Conservation (phyloP, 2,113 vertebrate species). For the Theropithecus gelada region DNA sequence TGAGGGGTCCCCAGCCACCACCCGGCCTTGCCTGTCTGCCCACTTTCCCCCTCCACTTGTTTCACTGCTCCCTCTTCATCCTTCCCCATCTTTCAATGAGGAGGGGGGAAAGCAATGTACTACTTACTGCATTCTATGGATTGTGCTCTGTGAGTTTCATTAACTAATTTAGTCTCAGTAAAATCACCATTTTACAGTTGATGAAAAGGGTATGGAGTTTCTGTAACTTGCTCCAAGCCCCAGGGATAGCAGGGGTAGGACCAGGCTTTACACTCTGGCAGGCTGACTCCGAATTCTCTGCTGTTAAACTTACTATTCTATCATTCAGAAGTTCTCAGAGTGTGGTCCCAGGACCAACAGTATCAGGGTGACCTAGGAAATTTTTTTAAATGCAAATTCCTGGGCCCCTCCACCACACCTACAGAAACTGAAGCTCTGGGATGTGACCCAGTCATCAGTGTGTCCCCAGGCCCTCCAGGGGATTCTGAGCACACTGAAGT, state of each 20-base stretch:
- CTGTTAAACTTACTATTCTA: background rate
- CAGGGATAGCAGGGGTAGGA: background rate
- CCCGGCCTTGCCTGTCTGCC: background rate
- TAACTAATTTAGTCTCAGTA: background rate
- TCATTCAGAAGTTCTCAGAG: background rate
- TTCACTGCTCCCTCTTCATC: too few species aligned
- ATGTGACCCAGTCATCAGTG: background rate
- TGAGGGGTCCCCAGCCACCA: background rate
- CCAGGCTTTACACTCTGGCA: background rate
- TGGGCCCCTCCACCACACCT: rapidly evolving
- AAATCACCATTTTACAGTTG: background rate
- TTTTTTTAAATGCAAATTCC: background rate
- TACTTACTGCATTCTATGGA: rapidly evolving
- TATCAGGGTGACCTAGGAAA: background rate
- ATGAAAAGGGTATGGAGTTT: background rate
- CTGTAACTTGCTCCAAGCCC: background rate
- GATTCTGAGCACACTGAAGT: background rate
- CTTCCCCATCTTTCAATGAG: background rate
- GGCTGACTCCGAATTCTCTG: background rate
- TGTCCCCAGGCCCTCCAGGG: background rate
- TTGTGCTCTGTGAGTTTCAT: background rate
- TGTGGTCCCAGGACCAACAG: background rate
- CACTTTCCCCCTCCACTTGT: rapidly evolving
- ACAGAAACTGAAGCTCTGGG: background rate
- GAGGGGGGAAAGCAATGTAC: too few species aligned